Evolutionary conservation across 2,888 invertebrate genomes (phyloP).

Genomic region (Muschampia plurimacula): DNA sequence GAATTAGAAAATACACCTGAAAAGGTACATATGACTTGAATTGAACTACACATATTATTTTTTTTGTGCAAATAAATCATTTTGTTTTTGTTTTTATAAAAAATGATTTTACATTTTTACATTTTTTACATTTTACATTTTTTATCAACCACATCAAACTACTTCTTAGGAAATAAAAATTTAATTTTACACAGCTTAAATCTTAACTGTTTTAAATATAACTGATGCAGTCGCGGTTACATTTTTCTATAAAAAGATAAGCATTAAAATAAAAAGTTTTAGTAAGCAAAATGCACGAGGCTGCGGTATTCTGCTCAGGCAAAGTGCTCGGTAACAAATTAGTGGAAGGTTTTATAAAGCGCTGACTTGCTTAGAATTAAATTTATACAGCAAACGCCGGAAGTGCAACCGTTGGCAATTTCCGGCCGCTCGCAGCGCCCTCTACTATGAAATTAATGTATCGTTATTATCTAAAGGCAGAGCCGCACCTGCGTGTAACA

Average conservation of each 20-base stretch:
- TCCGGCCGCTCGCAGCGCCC: conserved; percentile 63
- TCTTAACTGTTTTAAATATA: too few relatives aligned
- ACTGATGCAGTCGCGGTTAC: too few relatives aligned
- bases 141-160: too few relatives aligned
- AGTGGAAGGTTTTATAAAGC: conserved; percentile 33
- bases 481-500: not conserved
- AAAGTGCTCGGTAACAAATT: conserved; percentile 35
- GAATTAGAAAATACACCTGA: too few relatives aligned
- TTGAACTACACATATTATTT: too few relatives aligned
- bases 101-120: too few relatives aligned
- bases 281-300: conserved; percentile 7
- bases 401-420: conserved; percentile 56
- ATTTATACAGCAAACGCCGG: conserved; percentile 45
- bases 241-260: not conserved
- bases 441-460: conserved; percentile 56
- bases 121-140: too few relatives aligned
- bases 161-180: too few relatives aligned
- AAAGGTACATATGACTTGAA: too few relatives aligned
- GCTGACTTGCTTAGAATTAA: conserved; percentile 43
- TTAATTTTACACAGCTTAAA: too few relatives aligned
- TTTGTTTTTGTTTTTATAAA: too few relatives aligned
- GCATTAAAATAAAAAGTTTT: conserved; percentile 6
- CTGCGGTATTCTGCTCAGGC: conserved; percentile 8
- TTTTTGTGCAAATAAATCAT: too few relatives aligned
- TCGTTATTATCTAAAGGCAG: conserved; percentile 43